Evolutionary conservation across 2,797 vertebrate genomes (phyloP).

Genomic region (Galagoides demidoff): DNA sequence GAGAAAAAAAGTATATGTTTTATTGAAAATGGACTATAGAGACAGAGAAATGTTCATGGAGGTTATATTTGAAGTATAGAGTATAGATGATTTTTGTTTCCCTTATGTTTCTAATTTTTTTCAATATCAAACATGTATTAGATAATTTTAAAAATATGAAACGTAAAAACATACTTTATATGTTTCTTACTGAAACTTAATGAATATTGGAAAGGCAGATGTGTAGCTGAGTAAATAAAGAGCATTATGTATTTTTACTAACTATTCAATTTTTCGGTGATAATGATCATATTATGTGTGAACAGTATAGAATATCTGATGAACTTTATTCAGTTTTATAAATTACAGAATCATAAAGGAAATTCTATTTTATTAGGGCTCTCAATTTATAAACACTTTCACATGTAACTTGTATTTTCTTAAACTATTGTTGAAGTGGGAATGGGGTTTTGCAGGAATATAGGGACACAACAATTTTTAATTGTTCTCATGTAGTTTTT

Average conservation of each 20-base stretch:
- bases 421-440: neutral
- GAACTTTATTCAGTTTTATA: neutral
- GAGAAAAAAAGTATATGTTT: neutral
- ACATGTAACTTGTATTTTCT: neutral
- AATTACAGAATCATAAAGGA: neutral
- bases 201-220: neutral
- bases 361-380: neutral
- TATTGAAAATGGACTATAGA: neutral
- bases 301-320: neutral
- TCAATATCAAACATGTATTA: neutral
- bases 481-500: neutral
- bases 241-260: neutral
- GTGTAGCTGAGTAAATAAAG: neutral
- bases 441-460: neutral
- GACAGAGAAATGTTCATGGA: neutral
- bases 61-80: neutral
- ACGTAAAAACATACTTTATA: neutral
- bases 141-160: neutral
- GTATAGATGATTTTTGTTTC: neutral
- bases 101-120: neutral
- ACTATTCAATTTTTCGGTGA: neutral
- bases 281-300: neutral
- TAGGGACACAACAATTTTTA: neutral
- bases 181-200: neutral
- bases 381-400: neutral